phyloP scores from a whole-genome alignment of 2,113 vertebrate genomes.

The Agelaius phoeniceus region DNA sequence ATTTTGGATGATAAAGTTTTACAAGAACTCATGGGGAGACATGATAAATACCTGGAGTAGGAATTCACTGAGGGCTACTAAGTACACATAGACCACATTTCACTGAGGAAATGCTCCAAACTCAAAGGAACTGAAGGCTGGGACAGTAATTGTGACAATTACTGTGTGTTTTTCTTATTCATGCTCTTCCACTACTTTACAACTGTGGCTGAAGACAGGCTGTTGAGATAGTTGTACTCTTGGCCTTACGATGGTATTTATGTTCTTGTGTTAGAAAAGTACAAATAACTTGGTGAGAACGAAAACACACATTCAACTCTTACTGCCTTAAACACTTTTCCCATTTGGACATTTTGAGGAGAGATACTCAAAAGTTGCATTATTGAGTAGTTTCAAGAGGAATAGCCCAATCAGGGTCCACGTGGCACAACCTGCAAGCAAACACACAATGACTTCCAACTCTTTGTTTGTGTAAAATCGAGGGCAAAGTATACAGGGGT shows the following conservation, averaged over 20 bases:
- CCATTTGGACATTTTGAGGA: neutral
- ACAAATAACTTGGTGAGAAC: neutral
- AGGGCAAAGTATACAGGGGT: slow-evolving; percentile 4
- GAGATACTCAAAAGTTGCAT: neutral
- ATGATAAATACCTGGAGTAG: neutral
- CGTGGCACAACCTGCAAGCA: neutral
- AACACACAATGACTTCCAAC: neutral
- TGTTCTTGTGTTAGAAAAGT: neutral
- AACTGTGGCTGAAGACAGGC: neutral
- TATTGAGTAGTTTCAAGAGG: neutral
- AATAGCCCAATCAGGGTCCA: neutral
- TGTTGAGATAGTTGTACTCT: neutral
- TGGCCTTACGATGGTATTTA: neutral
- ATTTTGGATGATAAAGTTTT: slow-evolving; percentile 1
- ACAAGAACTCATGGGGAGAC: neutral
- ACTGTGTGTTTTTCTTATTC: neutral
- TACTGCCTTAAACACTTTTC: neutral
- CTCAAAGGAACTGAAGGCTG: neutral
- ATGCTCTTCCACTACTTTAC: neutral
- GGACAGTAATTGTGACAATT: neutral
- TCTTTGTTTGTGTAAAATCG: neutral
- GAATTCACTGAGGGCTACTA: neutral
- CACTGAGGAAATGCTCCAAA: neutral
- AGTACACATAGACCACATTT: neutral
- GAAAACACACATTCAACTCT: neutral